Base-by-base conservation (phyloP, 2,113 vertebrate genomes). In the Merops nubicus region DNA sequence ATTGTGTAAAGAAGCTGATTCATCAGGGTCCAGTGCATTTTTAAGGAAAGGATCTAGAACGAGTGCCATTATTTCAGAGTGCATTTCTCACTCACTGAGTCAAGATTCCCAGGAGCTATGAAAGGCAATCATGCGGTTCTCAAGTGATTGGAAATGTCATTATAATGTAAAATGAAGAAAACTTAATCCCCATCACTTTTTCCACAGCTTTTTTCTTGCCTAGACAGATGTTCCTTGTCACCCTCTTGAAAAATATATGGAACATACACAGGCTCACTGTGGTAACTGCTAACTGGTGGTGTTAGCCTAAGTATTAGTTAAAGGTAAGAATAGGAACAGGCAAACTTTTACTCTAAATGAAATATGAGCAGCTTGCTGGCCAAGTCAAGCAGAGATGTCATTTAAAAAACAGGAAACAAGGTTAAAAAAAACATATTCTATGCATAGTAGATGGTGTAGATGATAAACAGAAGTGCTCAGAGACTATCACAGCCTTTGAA, bases 141-240 rank as follows among this genome's bases (percentile, higher is more conserved):
- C 80, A 74, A 93, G 91, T 90, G 93, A 94, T 86, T 93, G 83
- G 86, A 93, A 93, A 92, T 81, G 76, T 91, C 83, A 84, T 96
- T 96, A 84, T 59, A 95, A 92, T 81, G 86, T 91, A 81, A 96
- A 96, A 92, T 77, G 91, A 84, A 96, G 73, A 93, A 95, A 94
- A 96, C 87, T 77, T 93, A 91, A 91, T 93, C 80, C 80, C 56
- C 17, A 12, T 82, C 70, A 90, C 56, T 94, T 96, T 90, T 90
- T 86, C 76, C 84, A 91, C 64, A 59, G 68, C 47, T 74, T 91
- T 91, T 82, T 62, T 38, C 57, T 67, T 85, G 62, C 34, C 70
- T 85, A 81, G 91, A 95, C 60, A 93, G 78, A 93, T 91, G 89
- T 88, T 94, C 74, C 70, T 89, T 90, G 78, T 94, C 87, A 95